Percentiles rank a stretch among this genome's conserved stretches.
Conservation (phyloP, 2,797 vertebrate genomes). For the Coreius guichenoti region DNA sequence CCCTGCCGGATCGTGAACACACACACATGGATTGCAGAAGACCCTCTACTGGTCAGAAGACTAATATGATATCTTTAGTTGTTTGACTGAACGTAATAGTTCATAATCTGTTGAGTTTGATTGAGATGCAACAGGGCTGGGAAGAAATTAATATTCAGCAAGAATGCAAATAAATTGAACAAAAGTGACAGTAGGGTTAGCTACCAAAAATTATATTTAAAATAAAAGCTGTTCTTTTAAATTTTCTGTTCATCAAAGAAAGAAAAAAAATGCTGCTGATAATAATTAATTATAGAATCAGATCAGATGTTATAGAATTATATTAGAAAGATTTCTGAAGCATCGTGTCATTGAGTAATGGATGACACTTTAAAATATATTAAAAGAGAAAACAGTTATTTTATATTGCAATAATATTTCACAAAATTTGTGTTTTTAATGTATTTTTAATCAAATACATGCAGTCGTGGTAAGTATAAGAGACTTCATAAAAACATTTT, state of each 20-base stretch:
- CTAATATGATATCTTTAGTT: not conserved
- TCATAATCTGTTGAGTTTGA: not conserved
- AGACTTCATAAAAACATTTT: not conserved
- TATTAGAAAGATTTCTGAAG: not conserved
- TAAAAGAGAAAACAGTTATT: not conserved
- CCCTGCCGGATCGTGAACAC: conserved; percentile 48
- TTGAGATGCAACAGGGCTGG: not conserved
- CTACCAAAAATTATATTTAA: no score
- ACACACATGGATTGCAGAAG: conserved; percentile 54
- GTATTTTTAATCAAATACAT: not conserved
- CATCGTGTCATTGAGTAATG: not conserved
- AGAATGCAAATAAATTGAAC: not conserved
- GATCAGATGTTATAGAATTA: not conserved
- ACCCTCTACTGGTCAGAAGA: conserved; percentile 55
- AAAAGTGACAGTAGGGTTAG: not conserved
- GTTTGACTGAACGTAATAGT: not conserved
- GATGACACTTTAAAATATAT: not conserved
- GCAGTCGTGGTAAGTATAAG: not conserved
- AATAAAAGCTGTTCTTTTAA: not conserved
- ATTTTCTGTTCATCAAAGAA: not conserved
- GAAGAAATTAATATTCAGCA: not conserved
- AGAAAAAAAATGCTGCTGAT: not conserved
- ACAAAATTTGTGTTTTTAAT: not conserved
- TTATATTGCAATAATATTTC: not conserved
- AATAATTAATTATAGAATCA: not conserved